Percentiles rank a stretch among this genome's conserved stretches.
Evolutionary conservation across 2,888 invertebrate species (phyloP).

Genomic region (Brenthis daphne): DNA sequence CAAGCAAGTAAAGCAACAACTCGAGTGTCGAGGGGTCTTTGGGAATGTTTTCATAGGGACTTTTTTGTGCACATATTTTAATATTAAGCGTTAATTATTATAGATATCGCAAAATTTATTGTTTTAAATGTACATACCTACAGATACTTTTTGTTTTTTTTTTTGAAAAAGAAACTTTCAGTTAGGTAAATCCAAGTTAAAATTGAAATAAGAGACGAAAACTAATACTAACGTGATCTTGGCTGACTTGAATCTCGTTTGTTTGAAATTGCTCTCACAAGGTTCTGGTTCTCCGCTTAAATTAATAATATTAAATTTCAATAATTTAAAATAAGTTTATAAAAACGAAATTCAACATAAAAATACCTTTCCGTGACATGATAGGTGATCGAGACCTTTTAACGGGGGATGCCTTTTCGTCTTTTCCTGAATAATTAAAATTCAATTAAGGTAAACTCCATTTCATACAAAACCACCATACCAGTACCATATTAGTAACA

Average conservation of each 20-base stretch:
- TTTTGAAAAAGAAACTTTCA: no score
- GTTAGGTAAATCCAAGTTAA: not conserved
- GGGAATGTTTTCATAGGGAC: no score
- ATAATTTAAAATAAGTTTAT: not conserved
- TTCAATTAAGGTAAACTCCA: not conserved
- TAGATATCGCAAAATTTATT: no score
- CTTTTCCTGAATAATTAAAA: not conserved
- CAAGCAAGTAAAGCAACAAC: no score
- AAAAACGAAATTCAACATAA: not conserved
- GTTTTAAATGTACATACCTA: no score
- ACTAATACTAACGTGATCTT: slow-evolving; percentile 57
- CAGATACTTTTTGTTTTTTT: no score
- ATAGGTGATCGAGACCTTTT: slow-evolving; percentile 39
- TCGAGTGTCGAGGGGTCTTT: no score
- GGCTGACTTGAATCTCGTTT: slow-evolving; percentile 40
- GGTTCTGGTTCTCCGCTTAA: slow-evolving; percentile 50
- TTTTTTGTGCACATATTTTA: no score
- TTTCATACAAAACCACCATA: no score
- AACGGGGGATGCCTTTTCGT: not conserved
- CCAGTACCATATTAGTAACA: not conserved
- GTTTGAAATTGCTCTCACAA: slow-evolving; percentile 36
- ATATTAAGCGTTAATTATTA: no score
- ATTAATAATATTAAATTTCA: slow-evolving; percentile 34
- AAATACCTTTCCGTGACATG: slow-evolving; percentile 41
- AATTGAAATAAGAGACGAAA: slow-evolving; percentile 37